phyloP scores from a whole-genome alignment of 2,888 invertebrate genomes.

The Cetonia aurata region DNA sequence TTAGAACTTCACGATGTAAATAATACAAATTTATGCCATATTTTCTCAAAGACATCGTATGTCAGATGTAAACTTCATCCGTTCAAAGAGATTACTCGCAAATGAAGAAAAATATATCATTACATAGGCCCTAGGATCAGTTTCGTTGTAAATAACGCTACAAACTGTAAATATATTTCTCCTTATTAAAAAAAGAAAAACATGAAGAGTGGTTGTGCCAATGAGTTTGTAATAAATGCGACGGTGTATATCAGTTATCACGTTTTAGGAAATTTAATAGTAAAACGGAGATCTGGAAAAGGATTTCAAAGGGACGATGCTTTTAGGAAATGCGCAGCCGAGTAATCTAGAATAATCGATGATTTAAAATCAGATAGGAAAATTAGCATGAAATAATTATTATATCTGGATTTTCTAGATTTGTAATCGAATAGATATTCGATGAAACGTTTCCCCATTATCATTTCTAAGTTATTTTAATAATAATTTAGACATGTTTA shows the following conservation, averaged over 20 bases:
- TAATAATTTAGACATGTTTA: constrained; percentile 29
- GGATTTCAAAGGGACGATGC: neutral
- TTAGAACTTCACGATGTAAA: too few relatives aligned
- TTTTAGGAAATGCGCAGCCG: neutral
- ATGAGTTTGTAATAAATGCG: neutral
- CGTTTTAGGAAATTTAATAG: neutral
- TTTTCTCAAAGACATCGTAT: too few relatives aligned
- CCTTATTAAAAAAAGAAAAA: neutral
- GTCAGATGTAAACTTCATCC: too few relatives aligned
- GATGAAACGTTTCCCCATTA: too few relatives aligned
- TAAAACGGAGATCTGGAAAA: neutral
- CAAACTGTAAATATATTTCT: neutral
- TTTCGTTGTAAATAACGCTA: neutral
- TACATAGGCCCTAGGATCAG: neutral
- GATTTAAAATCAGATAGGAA: too few relatives aligned
- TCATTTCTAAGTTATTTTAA: constrained; percentile 26
- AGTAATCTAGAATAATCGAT: too few relatives aligned
- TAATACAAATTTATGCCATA: too few relatives aligned
- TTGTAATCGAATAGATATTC: too few relatives aligned
- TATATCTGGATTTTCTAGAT: too few relatives aligned
- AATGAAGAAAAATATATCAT: neutral
- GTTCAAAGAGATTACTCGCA: too few relatives aligned
- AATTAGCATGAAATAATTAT: too few relatives aligned
- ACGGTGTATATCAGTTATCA: constrained; percentile 12
- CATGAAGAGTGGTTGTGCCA: constrained; percentile 28